Percentiles rank a stretch among this genome's conserved stretches.
These are phyloP conservation scores for Ophonus ardosiacus DNA, from an alignment of 2,888 invertebrate genomes.

Conservation along the genomic window DNA sequence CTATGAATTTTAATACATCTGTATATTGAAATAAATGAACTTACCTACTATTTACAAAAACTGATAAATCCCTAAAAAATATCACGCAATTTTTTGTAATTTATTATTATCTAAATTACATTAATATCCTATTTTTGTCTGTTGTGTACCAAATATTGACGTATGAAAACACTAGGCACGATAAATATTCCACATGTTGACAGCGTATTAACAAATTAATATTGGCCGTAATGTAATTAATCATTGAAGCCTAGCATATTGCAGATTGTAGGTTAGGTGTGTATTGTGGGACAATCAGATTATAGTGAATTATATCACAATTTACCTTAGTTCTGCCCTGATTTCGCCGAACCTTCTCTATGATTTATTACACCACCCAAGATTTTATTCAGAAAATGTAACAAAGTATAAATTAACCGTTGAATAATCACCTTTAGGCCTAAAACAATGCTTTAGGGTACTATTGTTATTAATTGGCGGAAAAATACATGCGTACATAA, in stretches of 20 bases:
- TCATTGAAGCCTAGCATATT: neutral
- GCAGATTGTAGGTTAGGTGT: neutral
- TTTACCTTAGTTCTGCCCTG: neutral
- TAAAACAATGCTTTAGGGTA: neutral
- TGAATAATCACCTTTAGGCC: neutral
- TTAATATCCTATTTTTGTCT: no score
- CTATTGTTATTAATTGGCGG: neutral
- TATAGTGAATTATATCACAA: conserved; percentile 4
- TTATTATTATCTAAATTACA: no score
- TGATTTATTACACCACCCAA: neutral
- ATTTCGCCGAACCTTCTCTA: neutral
- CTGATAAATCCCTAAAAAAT: no score
- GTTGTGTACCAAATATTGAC: no score
- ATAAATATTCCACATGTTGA: conserved; percentile 68
- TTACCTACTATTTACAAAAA: no score
- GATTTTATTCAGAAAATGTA: neutral
- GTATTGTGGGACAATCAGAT: conserved; percentile 12
- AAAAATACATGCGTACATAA: neutral
- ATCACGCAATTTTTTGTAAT: no score
- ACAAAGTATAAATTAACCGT: neutral
- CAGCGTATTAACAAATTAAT: conserved; percentile 68
- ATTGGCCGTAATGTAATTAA: conserved; percentile 65
- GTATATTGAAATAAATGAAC: no score
- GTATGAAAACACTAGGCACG: conserved; percentile 15
- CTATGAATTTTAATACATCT: no score